Evolutionary conservation across 2,888 invertebrate genomes (phyloP).

Genomic region (Eumerus sabulonum): DNA sequence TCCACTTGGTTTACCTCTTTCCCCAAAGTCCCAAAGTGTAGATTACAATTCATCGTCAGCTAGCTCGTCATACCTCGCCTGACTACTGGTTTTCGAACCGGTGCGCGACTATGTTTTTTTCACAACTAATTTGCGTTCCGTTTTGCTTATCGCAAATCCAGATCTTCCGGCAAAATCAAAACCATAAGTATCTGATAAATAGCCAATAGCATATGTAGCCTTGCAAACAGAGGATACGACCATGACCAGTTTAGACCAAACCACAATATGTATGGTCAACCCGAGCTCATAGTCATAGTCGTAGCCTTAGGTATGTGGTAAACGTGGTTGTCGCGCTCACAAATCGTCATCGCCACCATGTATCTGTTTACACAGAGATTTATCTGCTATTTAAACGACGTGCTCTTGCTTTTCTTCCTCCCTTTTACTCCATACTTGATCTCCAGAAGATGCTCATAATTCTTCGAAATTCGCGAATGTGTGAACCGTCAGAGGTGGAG

Average conservation of each 20-base stretch:
- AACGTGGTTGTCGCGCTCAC: neutral
- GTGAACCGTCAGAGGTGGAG: neutral
- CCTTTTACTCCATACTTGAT: constrained; percentile 4
- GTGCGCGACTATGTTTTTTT: no score
- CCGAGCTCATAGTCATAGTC: no score
- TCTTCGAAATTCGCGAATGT: constrained; percentile 37
- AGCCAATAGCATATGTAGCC: constrained; percentile 30
- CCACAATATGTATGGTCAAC: no score
- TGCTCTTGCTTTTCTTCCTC: constrained; percentile 4
- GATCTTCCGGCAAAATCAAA: constrained; percentile 8
- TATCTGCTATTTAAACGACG: constrained; percentile 48
- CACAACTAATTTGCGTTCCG: constrained; percentile 14
- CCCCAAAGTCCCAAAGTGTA: no score
- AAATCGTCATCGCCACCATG: constrained; percentile 34
- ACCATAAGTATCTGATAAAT: constrained; percentile 8
- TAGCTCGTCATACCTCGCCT: no score
- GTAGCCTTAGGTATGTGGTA: neutral
- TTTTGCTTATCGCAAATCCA: constrained; percentile 30
- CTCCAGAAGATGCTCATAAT: constrained; percentile 40
- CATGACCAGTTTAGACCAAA: constrained; percentile 1
- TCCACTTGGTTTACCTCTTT: no score
- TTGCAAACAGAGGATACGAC: constrained; percentile 11
- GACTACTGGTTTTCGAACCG: no score
- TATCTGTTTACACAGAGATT: constrained; percentile 38
- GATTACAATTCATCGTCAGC: no score